Percentiles rank a stretch among this genome's conserved stretches.
Conservation (phyloP, 1,140 invertebrate species). For the Cheumatopsyche charites region DNA sequence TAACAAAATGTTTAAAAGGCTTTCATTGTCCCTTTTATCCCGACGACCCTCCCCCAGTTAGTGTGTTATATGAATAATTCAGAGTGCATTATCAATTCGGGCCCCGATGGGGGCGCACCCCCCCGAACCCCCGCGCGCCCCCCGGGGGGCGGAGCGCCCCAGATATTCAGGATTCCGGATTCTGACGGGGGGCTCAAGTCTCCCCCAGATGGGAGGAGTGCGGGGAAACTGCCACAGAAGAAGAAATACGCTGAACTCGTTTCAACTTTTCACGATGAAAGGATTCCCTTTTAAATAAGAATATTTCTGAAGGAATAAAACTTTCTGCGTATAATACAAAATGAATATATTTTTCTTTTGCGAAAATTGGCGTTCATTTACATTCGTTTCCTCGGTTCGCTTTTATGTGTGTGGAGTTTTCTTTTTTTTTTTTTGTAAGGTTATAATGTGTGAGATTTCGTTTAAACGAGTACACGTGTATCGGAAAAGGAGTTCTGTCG, state of each 20-base stretch:
- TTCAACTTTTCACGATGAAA: conserved; percentile 49
- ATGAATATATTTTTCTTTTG: conserved; percentile 40
- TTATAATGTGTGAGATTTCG: neutral
- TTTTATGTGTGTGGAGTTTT: no score
- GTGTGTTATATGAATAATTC: conserved; percentile 49
- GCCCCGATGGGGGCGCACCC: conserved; percentile 24
- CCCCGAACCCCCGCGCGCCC: neutral
- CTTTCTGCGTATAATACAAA: conserved; percentile 44
- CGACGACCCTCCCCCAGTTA: conserved; percentile 41
- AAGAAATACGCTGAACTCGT: conserved; percentile 47
- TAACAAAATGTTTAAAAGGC: conserved; percentile 46
- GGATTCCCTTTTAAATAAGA: conserved; percentile 48
- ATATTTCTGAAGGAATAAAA: conserved; percentile 46
- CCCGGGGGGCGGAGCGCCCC: neutral
- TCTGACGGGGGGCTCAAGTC: no score
- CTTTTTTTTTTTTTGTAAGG: no score
- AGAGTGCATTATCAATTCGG: conserved; percentile 49
- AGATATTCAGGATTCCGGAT: no score
- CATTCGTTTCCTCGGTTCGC: conserved; percentile 1
- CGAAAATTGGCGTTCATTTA: conserved; percentile 21
- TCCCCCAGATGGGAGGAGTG: neutral
- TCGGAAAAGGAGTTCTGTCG: no score
- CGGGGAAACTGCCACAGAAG: conserved; percentile 40
- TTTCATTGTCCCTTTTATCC: conserved; percentile 38
- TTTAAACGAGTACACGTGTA: neutral